Percentiles rank a stretch among this genome's conserved stretches.
Evolutionary conservation across 2,113 vertebrate genomes (phyloP).

Genomic region (Chaetops frenatus): DNA sequence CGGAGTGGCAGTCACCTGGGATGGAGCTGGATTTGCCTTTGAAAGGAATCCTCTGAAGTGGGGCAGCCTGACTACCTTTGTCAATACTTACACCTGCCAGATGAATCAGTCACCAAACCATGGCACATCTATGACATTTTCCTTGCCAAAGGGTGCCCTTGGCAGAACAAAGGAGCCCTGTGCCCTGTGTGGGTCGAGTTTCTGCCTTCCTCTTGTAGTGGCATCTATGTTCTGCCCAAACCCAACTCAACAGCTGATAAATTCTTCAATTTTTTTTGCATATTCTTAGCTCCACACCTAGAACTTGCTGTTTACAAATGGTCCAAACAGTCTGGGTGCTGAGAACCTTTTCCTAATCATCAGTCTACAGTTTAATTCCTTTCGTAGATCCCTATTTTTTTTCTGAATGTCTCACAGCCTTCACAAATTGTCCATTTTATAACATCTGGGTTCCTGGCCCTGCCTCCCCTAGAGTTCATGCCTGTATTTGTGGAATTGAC

Average conservation of each 20-base stretch:
- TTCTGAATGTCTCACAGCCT: background rate
- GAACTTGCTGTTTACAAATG: rapidly evolving
- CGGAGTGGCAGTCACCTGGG: background rate
- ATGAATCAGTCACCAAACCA: background rate
- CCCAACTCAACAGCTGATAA: background rate
- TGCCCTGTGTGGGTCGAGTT: background rate
- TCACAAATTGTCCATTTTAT: background rate
- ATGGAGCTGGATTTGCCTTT: background rate
- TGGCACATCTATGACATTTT: background rate
- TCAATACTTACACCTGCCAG: background rate
- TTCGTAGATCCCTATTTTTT: background rate
- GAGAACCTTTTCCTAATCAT: background rate
- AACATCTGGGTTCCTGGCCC: background rate
- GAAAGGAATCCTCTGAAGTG: background rate
- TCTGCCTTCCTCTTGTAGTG: background rate
- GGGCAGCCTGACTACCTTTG: background rate
- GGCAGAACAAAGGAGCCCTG: background rate
- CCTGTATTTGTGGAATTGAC: rapidly evolving
- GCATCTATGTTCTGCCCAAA: background rate
- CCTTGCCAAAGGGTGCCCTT: background rate
- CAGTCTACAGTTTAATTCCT: background rate
- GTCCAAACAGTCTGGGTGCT: background rate
- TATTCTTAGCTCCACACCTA: rapidly evolving
- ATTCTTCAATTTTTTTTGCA: background rate
- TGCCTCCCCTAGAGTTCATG: background rate